phyloP scores from a whole-genome alignment of 2,797 vertebrate species.

The Anolis apletophallus region DNA sequence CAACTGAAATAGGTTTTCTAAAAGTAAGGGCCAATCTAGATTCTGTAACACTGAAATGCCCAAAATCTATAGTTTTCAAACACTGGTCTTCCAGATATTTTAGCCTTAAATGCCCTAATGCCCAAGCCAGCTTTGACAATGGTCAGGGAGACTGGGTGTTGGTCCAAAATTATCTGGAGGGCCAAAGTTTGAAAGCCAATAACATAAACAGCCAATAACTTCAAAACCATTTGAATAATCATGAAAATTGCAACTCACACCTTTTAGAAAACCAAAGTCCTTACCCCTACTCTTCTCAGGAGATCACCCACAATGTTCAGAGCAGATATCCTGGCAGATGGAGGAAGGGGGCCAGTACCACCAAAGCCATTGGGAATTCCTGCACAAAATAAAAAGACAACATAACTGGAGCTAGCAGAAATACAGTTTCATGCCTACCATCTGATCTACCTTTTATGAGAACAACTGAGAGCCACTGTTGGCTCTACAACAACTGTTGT shows the following conservation, averaged over 20 bases:
- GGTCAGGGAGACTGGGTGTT: no score
- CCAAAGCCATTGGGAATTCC: conserved; percentile 92
- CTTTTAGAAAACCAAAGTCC: conserved; percentile 52
- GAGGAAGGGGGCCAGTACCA: conserved; percentile 90
- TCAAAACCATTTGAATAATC: not conserved
- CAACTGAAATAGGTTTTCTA: not conserved
- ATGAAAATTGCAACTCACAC: not conserved
- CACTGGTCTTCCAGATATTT: no score
- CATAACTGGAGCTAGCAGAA: not conserved
- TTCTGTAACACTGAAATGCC: not conserved
- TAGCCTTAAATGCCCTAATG: no score
- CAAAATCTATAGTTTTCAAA: not conserved
- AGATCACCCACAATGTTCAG: conserved; percentile 98
- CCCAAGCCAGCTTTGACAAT: no score
- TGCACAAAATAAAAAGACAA: conserved; percentile 64
- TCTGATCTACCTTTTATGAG: not conserved
- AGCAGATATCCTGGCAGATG: conserved; percentile 96
- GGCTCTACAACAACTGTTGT: no score
- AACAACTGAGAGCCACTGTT: no score
- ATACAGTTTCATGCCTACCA: not conserved
- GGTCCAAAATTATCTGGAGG: no score
- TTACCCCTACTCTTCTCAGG: conserved; percentile 96
- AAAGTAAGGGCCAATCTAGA: not conserved
- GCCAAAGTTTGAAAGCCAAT: not conserved
- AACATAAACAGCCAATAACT: not conserved